Evolutionary conservation across 2,888 invertebrate species (phyloP).

Genomic region (Kryphioiulus occultus): DNA sequence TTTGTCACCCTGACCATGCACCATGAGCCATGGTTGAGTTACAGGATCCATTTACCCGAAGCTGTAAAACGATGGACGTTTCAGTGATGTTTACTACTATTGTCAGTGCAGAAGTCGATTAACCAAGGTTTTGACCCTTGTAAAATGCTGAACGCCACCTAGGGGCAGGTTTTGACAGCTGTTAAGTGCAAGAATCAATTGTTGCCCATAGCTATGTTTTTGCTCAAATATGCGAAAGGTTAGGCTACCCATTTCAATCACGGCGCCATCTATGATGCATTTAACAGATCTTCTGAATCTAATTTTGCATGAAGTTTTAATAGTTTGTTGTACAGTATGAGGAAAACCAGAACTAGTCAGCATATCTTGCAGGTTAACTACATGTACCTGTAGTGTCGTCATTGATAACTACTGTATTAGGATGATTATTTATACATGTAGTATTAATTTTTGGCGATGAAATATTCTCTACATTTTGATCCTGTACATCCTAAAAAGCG

Average conservation of each 20-base stretch:
- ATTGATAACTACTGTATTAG: too few relatives aligned
- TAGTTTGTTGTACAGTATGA: too few relatives aligned
- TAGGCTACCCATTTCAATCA: too few relatives aligned
- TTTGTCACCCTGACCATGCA: constrained; percentile 2
- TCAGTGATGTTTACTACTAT: neutral
- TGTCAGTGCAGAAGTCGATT: neutral
- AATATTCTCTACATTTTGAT: too few relatives aligned
- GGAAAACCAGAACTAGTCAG: too few relatives aligned
- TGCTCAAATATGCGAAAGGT: neutral
- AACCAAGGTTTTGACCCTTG: neutral
- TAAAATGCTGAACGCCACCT: neutral
- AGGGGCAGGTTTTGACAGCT: neutral
- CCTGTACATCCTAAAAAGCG: too few relatives aligned
- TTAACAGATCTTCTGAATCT: neutral
- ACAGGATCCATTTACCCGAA: neutral
- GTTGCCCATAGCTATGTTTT: neutral
- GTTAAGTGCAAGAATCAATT: neutral
- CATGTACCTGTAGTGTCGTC: too few relatives aligned
- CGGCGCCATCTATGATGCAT: neutral
- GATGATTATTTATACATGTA: too few relatives aligned
- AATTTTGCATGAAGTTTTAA: too few relatives aligned
- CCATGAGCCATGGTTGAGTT: neutral
- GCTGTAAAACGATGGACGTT: neutral
- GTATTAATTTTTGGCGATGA: too few relatives aligned
- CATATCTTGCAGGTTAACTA: too few relatives aligned